Base-by-base conservation (phyloP, 2,888 invertebrate genomes). In the Drosophila ochracea region DNA sequence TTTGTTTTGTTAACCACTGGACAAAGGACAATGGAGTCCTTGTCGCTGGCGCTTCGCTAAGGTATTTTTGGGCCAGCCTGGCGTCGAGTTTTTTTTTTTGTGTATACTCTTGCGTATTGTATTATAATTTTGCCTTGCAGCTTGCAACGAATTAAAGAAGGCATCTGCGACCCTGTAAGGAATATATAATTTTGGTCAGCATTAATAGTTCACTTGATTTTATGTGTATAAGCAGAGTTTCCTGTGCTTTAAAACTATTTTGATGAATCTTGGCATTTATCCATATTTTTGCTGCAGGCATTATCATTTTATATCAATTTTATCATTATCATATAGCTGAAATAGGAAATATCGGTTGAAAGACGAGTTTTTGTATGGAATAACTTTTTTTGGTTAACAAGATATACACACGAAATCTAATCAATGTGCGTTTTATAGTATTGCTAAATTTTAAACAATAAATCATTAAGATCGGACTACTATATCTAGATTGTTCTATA, bases 31-130 rank as follows among this genome's bases (percentile, higher is more conserved):
- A 73, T 72, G 84, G 76, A 86, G 57, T 61, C 62, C 49, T 61
- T 60, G 49, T 39, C 35, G 28, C 68, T 63, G 59, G 55, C 68
- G 67, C 57, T 61, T 67, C 28, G 70, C 59, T 60, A 84, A 86
- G 89, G 85, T 87, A 87, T 75, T 78, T 84, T 66, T 73, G 80
- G 82, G 74, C 76, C 87, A 74, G 53, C 57, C 70, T 82, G 84
- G 87, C 82, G 84, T 80, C 85, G 80, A 74, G 68, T 86, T 81
- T 84, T 53, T 3, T 35, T 28, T 3, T 37, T 28, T 13, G 7
- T 3, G 6, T 43, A 47, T 4, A 25, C 47, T 16, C 47, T 47
- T 9, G 4, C 9, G 2, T 13, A 9, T 7, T 9, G 25, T 47
- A 47, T 28, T 16, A 16, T 0, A 9, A 25, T 4, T 25, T 9